Conservation (phyloP, 1,140 invertebrate species). For the Trachymyrmex septentrionalis region DNA sequence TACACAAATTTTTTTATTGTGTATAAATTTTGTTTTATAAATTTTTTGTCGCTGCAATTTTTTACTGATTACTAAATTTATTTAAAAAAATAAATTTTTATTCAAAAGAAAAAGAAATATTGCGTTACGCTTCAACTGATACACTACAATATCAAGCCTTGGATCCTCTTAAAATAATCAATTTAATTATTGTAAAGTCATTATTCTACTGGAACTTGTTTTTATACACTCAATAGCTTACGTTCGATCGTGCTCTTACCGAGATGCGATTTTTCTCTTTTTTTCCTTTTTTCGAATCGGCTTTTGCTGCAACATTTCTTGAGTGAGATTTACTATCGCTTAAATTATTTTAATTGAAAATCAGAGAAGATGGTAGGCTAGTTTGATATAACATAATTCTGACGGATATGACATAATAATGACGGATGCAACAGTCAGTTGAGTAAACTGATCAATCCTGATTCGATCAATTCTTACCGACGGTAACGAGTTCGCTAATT, state of each 20-base stretch:
- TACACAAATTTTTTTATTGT: too few species aligned
- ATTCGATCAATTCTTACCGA: conserved; percentile 34
- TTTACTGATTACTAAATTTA: neutral
- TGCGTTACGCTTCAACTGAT: neutral
- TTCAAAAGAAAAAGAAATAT: neutral
- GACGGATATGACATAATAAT: too few species aligned
- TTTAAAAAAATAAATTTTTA: conserved; percentile 1
- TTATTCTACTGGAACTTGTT: conserved; percentile 39
- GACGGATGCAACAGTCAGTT: neutral
- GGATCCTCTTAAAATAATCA: conserved; percentile 43
- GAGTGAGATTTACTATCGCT: conserved; percentile 17
- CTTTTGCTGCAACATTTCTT: neutral
- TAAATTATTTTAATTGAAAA: conserved; percentile 46
- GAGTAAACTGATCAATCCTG: conserved; percentile 28
- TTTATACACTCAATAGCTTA: conserved; percentile 3
- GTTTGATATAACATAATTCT: conserved; percentile 12
- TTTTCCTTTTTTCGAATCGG: neutral
- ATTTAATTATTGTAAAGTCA: conserved; percentile 35
- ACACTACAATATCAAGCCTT: neutral
- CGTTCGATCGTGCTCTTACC: conserved; percentile 1
- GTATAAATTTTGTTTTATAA: neutral
- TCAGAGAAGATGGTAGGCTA: neutral
- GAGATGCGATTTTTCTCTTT: conserved; percentile 9
- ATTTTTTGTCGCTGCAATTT: neutral
- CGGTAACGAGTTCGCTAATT: conserved; percentile 51